Percentiles rank a stretch among this genome's conserved stretches.
phyloP scores from a whole-genome alignment of 2,113 vertebrate species.

The Actenoides lindsayi region DNA sequence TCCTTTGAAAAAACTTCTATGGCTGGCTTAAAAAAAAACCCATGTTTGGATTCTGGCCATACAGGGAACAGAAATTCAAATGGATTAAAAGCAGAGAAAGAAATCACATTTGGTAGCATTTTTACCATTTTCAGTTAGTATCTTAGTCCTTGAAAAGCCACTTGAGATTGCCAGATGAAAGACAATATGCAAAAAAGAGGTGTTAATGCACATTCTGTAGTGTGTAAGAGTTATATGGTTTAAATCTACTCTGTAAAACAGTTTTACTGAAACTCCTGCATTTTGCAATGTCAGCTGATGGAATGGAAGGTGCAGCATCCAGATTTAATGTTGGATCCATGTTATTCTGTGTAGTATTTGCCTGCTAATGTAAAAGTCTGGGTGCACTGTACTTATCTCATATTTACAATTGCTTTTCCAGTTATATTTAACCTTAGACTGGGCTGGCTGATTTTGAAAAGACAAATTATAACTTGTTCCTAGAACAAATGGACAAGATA shows the following conservation, averaged over 20 bases:
- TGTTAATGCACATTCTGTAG: background rate
- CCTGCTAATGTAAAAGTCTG: background rate
- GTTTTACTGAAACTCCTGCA: background rate
- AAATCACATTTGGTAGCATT: background rate
- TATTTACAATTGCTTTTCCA: background rate
- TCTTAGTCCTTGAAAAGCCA: background rate
- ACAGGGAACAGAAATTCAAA: background rate
- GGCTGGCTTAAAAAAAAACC: background rate
- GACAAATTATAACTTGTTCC: slow-evolving; percentile 10
- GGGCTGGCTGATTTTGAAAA: slow-evolving; percentile 34
- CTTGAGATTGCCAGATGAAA: background rate
- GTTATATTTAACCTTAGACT: slow-evolving; percentile 5
- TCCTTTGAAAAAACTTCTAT: background rate
- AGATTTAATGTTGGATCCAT: background rate
- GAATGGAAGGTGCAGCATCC: background rate
- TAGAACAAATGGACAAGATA: background rate
- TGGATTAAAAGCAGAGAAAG: background rate
- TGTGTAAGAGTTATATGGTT: background rate
- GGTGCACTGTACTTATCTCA: background rate
- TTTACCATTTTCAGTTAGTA: background rate
- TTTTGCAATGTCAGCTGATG: background rate
- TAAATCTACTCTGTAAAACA: slow-evolving; percentile 33
- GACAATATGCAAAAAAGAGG: background rate
- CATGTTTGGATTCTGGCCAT: background rate
- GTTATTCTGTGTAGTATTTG: background rate